Conservation (phyloP, 2,888 invertebrate species). For the Polydrusus tereticollis region DNA sequence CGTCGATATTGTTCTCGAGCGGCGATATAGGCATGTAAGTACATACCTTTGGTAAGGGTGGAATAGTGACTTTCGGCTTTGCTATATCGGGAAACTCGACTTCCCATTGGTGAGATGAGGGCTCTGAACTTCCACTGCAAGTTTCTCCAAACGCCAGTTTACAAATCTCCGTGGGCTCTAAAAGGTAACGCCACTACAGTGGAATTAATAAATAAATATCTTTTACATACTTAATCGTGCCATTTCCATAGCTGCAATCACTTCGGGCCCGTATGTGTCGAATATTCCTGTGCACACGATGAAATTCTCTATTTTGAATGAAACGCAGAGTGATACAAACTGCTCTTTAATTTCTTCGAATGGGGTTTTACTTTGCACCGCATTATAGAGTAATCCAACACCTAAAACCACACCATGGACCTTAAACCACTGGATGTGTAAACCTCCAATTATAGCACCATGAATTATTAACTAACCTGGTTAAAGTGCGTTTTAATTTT, state of each 20-base stretch:
- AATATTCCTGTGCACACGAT: conserved; percentile 90
- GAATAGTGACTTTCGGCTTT: conserved; percentile 71
- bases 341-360: conserved; percentile 84
- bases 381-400: conserved; percentile 81
- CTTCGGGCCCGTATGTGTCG: conserved; percentile 81
- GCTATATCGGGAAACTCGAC: conserved; percentile 86
- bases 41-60: conserved; percentile 10
- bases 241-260: conserved; percentile 60
- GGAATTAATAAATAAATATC: no score
- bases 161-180: conserved; percentile 89
- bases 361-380: conserved; percentile 81
- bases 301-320: conserved; percentile 85
- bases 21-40: no score
- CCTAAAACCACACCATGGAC: no score
- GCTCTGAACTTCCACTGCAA: conserved; percentile 87
- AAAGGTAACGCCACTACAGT: no score
- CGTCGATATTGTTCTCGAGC: no score
- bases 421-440: no score
- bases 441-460: no score
- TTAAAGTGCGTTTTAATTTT: no score
- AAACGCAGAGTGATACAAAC: conserved; percentile 86
- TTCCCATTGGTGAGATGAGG: conserved; percentile 90
- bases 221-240: conserved; percentile 47
- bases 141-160: conserved; percentile 91
- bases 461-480: no score